Evolutionary conservation across 2,888 invertebrate genomes (phyloP).

Genomic region (Galerucella nymphaeae): DNA sequence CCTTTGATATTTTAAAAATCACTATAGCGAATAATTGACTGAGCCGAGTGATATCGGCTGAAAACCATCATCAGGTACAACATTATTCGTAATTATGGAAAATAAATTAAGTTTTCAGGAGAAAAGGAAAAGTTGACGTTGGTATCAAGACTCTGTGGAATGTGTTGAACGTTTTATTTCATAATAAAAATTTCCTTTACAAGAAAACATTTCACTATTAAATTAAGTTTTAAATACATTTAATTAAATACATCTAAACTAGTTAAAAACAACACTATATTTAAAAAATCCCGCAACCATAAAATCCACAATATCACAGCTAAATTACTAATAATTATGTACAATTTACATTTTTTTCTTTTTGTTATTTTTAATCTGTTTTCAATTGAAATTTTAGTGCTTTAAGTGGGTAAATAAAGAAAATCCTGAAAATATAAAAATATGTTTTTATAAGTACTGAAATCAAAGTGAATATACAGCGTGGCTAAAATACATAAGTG

Average conservation of each 20-base stretch:
- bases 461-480: neutral
- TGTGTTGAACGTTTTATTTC: constrained; percentile 13
- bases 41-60: too few relatives aligned
- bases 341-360: constrained; percentile 47
- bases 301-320: constrained; percentile 65
- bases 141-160: neutral
- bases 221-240: constrained; percentile 35
- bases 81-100: too few relatives aligned
- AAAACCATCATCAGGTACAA: too few relatives aligned
- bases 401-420: neutral
- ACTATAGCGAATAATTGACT: too few relatives aligned
- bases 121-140: neutral
- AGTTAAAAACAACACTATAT: constrained; percentile 26
- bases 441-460: neutral
- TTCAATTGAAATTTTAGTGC: constrained; percentile 31
- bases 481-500: constrained; percentile 17
- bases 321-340: constrained; percentile 63
- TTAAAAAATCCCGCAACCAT: constrained; percentile 49
- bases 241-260: constrained; percentile 35
- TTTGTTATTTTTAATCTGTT: neutral
- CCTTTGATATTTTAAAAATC: too few relatives aligned
- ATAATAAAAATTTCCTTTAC: constrained; percentile 29
- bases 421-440: constrained; percentile 13
- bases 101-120: too few relatives aligned
- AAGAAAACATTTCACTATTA: constrained; percentile 23